A percentile compares a stretch with the other conserved stretches of the same genome.
phyloP scores from a whole-genome alignment of 2,888 invertebrate species.

The Apotomis capreana region DNA sequence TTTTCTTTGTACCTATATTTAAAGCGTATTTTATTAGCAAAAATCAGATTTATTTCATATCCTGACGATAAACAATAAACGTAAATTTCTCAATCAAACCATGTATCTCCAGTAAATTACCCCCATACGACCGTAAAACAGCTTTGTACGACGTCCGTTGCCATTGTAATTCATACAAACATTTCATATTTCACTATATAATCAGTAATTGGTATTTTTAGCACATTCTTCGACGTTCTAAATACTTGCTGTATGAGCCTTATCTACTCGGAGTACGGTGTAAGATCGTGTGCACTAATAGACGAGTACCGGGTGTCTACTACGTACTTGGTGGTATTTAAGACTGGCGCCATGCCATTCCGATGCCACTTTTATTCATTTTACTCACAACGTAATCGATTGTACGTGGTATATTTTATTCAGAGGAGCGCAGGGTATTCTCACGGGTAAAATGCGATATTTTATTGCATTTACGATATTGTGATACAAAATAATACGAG shows the following conservation, averaged over 20 bases:
- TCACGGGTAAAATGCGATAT: conserved; percentile 33
- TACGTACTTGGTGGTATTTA: conserved; percentile 33
- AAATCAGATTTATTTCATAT: no score
- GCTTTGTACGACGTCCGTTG: conserved; percentile 15
- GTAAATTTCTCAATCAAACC: conserved; percentile 12
- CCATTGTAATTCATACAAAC: conserved; percentile 40
- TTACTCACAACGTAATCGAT: conserved; percentile 40
- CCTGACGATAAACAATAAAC: neutral
- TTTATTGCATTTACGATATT: conserved; percentile 16
- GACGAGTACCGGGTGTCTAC: conserved; percentile 1
- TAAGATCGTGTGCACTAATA: neutral
- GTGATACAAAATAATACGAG: neutral
- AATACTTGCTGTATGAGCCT: neutral
- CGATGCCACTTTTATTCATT: conserved; percentile 35
- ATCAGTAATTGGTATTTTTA: conserved; percentile 63
- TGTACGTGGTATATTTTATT: conserved; percentile 62
- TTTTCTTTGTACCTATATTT: no score
- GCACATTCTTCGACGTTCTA: conserved; percentile 51
- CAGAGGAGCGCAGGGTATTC: conserved; percentile 24
- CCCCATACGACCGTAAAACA: conserved; percentile 17
- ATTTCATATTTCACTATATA: conserved; percentile 53
- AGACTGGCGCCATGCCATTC: conserved; percentile 39
- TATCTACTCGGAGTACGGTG: neutral
- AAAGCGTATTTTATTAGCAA: no score
- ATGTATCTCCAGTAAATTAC: conserved; percentile 5